phyloP scores from a whole-genome alignment of 2,888 invertebrate species.

The Heliconius erato region DNA sequence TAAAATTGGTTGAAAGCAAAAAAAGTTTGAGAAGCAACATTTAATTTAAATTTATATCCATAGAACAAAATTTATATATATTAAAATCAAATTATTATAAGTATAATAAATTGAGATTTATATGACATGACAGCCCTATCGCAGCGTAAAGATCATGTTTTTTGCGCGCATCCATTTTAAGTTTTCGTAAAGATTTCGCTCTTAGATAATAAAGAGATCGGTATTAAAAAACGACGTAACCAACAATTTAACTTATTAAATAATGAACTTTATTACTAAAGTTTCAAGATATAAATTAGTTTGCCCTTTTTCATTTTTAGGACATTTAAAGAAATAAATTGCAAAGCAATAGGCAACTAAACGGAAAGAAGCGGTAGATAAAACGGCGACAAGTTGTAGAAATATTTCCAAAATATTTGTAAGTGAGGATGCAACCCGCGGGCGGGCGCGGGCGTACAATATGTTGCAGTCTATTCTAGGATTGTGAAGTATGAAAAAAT shows the following conservation, averaged over 20 bases:
- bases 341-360: constrained; percentile 76
- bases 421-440: constrained; percentile 73
- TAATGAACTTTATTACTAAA: constrained; percentile 34
- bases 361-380: constrained; percentile 85
- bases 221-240: constrained; percentile 51
- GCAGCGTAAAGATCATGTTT: constrained; percentile 67
- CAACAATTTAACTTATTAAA: constrained; percentile 7
- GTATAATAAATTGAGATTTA: constrained; percentile 55
- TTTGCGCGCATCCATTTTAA: constrained; percentile 81
- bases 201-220: constrained; percentile 73
- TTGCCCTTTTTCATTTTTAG: background rate
- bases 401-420: constrained; percentile 86
- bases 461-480: constrained; percentile 34
- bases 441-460: constrained; percentile 57
- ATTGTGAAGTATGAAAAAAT: constrained; percentile 9
- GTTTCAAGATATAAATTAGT: constrained; percentile 44
- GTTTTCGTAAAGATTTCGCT: constrained; percentile 82
- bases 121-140: constrained; percentile 72
- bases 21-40: background rate
- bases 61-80: constrained; percentile 48
- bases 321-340: constrained; percentile 27
- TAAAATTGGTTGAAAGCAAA: background rate
- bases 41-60: constrained; percentile 26
- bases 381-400: constrained; percentile 84
- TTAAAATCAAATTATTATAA: constrained; percentile 53